A percentile compares a stretch with the other conserved stretches of the same genome.
These are phyloP conservation scores for Heliconius sara DNA, from an alignment of 2,888 invertebrate species.

Conservation along the genomic window DNA sequence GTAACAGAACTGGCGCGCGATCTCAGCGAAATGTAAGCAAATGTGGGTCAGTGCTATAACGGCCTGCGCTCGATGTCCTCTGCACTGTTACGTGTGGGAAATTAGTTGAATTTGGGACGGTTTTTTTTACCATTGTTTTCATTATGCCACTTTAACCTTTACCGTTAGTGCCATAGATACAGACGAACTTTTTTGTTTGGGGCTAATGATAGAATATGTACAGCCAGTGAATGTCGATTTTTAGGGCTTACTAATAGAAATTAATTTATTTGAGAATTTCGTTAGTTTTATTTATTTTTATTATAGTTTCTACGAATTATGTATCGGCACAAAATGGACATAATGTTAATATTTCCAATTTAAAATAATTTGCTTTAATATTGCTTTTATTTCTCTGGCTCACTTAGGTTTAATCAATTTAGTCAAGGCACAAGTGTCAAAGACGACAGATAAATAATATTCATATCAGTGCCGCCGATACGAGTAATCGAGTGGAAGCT, in stretches of 20 bases:
- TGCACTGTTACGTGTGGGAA: constrained; percentile 85
- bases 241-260: not conserved
- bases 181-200: constrained; percentile 7
- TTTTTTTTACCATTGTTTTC: constrained; percentile 64
- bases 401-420: not conserved
- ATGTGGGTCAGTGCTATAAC: constrained; percentile 83
- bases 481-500: constrained; percentile 52
- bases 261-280: not conserved
- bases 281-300: not conserved
- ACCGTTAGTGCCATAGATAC: constrained; percentile 50
- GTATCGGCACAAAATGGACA: not conserved
- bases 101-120: constrained; percentile 83
- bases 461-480: constrained; percentile 17
- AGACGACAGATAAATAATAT: constrained; percentile 26
- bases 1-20: constrained; percentile 63
- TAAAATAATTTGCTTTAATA: not conserved
- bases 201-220: not conserved
- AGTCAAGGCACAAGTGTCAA: constrained; percentile 12
- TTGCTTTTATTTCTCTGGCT: not conserved
- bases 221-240: not conserved
- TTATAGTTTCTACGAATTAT: too few species aligned
- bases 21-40: constrained; percentile 67
- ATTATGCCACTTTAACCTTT: constrained; percentile 65
- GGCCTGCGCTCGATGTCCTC: constrained; percentile 80
- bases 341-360: not conserved